Conservation (phyloP, 2,797 vertebrate genomes). For the Melanotaenia nigrans region DNA sequence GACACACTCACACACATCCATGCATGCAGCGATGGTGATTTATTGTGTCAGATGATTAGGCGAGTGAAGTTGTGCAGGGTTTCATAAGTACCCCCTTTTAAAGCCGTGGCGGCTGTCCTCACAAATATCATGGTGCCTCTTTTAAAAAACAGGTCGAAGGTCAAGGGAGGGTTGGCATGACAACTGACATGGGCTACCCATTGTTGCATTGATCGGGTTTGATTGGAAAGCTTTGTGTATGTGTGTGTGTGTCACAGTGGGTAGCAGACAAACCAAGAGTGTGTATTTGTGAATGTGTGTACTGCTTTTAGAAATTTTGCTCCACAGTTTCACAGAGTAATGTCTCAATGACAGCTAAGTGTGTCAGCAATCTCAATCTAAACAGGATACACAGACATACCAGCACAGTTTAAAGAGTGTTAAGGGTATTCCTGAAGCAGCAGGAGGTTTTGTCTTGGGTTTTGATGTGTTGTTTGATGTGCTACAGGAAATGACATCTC, state of each 20-base stretch:
- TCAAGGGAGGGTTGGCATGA: constrained; percentile 60
- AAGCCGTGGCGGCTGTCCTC: constrained; percentile 31
- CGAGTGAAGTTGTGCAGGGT: constrained; percentile 30
- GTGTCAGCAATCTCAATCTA: constrained; percentile 25
- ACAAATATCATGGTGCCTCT: constrained; percentile 40
- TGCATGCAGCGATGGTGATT: constrained; percentile 45
- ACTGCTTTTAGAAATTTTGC: constrained; percentile 35
- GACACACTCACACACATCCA: constrained; percentile 16
- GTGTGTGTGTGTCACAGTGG: not conserved
- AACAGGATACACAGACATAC: constrained; percentile 56
- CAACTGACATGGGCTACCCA: constrained; percentile 64
- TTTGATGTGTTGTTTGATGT: constrained; percentile 43
- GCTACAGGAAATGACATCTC: constrained; percentile 50
- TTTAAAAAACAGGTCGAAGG: constrained; percentile 56
- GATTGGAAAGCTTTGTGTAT: constrained; percentile 43
- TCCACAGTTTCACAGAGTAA: constrained; percentile 57
- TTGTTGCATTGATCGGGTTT: constrained; percentile 62
- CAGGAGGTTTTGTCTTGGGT: constrained; percentile 44
- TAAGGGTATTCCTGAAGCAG: constrained; percentile 35
- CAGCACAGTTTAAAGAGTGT: constrained; percentile 4
- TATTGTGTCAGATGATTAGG: constrained; percentile 62
- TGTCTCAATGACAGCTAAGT: constrained; percentile 56
- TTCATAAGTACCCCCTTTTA: constrained; percentile 33
- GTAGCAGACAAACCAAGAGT: not conserved
- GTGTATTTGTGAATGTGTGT: not conserved